These are phyloP conservation scores for Eupithecia centaureata DNA, from an alignment of 2,888 invertebrate genomes.

Conservation along the genomic window DNA sequence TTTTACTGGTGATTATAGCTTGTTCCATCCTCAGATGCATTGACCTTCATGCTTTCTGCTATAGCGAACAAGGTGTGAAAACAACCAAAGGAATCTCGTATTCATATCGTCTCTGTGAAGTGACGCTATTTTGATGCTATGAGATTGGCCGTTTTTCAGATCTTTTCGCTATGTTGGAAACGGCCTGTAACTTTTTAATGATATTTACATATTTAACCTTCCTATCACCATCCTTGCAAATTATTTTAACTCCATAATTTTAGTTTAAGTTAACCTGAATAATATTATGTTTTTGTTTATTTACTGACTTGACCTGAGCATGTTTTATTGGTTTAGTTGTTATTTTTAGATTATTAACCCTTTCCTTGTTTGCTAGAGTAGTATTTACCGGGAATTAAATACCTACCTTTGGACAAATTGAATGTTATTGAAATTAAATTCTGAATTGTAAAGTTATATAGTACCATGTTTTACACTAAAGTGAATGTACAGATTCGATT, in stretches of 20 bases:
- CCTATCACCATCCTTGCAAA: background rate
- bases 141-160: background rate
- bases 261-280: background rate
- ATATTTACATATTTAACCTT: background rate
- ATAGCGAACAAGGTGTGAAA: background rate
- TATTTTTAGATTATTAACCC: background rate
- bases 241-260: background rate
- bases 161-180: background rate
- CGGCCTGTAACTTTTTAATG: background rate
- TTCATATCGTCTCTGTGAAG: background rate
- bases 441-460: background rate
- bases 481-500: background rate
- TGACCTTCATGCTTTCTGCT: background rate
- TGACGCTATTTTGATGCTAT: background rate
- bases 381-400: background rate
- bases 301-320: background rate
- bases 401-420: background rate
- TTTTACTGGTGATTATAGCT: constrained; percentile 26
- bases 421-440: background rate
- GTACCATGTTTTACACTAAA: background rate
- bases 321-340: background rate
- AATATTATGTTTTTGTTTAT: background rate
- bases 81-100: background rate
- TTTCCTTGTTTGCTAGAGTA: background rate
- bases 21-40: background rate